Base-by-base conservation (phyloP, 2,888 invertebrate species). In the Scaptomyza polygonia region DNA sequence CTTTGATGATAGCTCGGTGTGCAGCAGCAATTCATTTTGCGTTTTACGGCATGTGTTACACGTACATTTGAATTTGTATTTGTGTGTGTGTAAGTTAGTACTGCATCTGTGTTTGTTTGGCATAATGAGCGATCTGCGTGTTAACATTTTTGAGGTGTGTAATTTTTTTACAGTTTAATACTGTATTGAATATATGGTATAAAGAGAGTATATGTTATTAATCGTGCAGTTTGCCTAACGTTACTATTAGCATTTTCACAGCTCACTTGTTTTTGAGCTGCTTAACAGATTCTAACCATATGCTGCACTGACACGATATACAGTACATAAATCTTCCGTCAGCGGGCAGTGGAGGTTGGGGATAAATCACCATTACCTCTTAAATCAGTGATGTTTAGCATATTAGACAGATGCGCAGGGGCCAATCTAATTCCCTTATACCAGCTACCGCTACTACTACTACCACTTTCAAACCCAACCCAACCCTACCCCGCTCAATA, bases 331-430 rank as follows among this genome's bases (percentile, higher is more conserved):
- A 77, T 86, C 79, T 83, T 80, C 47, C 5, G 25, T 3, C 25
- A 25, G 5, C 25, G 4, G 25, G 25, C 4, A 25, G 25, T 5
- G 5, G 25, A 5, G 25, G 25, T 5, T 25, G 5, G 25, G 5
- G 25, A 5, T 5, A 25, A 25, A 25, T 39, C 30, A 55, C 61
- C 77, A 77, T 72, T 77, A 73, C 73, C 83, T 64, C 65, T 69
- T 79, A 82, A 82, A 79, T 87, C 86, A 76, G 67, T 85, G 83
- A 82, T 74, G 83, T 67, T 82, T 82, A 82, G 79, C 82, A 82
- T 82, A 82, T 82, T 82, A 85, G 82, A 82, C 88, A 87, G 61
- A 81, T 85, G 77, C 79, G 70, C 74, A 64, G 68, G 52, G 51
- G 78, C 74, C 74, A 77, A 74, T 74, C 67, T 67, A 63, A 57